Evolutionary conservation across 2,113 vertebrate species (phyloP).

Genomic region (Anarrhichthys ocellatus): DNA sequence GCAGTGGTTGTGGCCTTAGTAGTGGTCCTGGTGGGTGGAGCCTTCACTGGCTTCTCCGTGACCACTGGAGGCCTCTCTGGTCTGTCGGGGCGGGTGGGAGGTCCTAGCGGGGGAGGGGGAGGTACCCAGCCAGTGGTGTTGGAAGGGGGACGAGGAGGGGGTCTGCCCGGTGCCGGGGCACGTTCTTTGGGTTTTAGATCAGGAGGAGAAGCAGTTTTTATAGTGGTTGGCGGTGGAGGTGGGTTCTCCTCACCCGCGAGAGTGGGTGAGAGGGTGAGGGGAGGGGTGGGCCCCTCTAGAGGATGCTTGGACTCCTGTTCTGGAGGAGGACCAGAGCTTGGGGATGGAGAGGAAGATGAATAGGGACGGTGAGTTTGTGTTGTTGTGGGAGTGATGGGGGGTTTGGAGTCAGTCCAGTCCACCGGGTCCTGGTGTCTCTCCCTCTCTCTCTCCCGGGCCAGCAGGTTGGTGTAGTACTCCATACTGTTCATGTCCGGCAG

Average conservation of each 20-base stretch:
- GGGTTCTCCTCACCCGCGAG: constrained; percentile 25
- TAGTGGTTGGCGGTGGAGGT: constrained; percentile 18
- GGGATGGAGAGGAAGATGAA: constrained; percentile 38
- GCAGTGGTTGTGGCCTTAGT: constrained; percentile 4
- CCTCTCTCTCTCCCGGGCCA: constrained; percentile 66
- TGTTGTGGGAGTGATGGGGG: constrained; percentile 53
- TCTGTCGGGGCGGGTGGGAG: constrained; percentile 44
- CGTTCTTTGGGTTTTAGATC: constrained; percentile 50
- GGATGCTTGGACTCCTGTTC: constrained; percentile 20
- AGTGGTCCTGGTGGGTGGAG: constrained; percentile 8
- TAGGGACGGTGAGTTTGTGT: constrained; percentile 33
- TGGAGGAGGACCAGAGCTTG: constrained; percentile 42
- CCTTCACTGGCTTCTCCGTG: constrained; percentile 45
- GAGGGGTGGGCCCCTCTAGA: constrained; percentile 44
- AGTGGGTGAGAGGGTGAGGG: constrained; percentile 57
- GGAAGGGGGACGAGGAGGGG: constrained; percentile 49
- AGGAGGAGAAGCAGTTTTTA: constrained; percentile 23
- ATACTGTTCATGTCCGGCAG: constrained; percentile 87
- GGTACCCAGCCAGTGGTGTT: constrained; percentile 69
- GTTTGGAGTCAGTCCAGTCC: constrained; percentile 1
- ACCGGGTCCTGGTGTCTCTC: not conserved
- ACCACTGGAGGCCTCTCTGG: constrained; percentile 44
- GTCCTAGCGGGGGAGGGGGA: constrained; percentile 52
- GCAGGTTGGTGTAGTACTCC: constrained; percentile 84
- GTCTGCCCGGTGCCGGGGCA: constrained; percentile 12